These are phyloP conservation scores for Petrolisthes manimaculis DNA, from an alignment of 2,888 invertebrate genomes.

Conservation along the genomic window DNA sequence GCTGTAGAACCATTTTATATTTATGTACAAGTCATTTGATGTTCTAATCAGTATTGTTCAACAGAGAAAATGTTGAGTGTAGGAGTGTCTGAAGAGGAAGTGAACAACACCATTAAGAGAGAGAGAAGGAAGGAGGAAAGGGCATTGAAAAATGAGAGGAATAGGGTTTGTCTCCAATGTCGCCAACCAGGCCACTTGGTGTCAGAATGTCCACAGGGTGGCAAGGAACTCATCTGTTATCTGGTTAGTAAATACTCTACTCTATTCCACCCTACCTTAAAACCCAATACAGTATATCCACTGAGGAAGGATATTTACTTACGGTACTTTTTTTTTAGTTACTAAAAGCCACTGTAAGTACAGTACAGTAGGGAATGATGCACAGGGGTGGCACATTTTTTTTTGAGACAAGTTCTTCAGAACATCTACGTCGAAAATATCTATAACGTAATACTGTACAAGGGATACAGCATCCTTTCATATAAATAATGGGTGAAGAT, in stretches of 20 bases:
- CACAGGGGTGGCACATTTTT: too few species aligned
- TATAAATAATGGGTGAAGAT: too few species aligned
- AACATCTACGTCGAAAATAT: too few species aligned
- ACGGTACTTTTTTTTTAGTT: too few species aligned
- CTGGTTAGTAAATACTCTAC: slow-evolving; percentile 29
- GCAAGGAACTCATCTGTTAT: slow-evolving; percentile 34
- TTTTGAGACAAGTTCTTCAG: too few species aligned
- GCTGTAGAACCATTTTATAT: background rate
- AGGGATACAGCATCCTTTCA: too few species aligned
- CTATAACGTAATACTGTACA: too few species aligned
- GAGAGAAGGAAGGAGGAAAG: slow-evolving; percentile 64
- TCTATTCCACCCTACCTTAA: background rate
- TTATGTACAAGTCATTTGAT: background rate
- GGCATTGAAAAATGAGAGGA: slow-evolving; percentile 48
- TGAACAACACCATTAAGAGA: slow-evolving; percentile 46
- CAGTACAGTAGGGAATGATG: too few species aligned
- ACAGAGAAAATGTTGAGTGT: slow-evolving; percentile 47
- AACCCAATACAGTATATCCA: too few species aligned
- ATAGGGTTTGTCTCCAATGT: slow-evolving; percentile 70
- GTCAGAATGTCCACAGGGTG: slow-evolving; percentile 69
- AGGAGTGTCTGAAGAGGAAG: slow-evolving; percentile 47
- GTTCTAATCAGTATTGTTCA: background rate
- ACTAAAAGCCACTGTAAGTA: too few species aligned
- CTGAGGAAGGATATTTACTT: too few species aligned
- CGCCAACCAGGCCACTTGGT: slow-evolving; percentile 71